Percentiles rank a stretch among this genome's conserved stretches.
Evolutionary conservation across 2,888 invertebrate species (phyloP).

Genomic region (Trachelus troglodyta): DNA sequence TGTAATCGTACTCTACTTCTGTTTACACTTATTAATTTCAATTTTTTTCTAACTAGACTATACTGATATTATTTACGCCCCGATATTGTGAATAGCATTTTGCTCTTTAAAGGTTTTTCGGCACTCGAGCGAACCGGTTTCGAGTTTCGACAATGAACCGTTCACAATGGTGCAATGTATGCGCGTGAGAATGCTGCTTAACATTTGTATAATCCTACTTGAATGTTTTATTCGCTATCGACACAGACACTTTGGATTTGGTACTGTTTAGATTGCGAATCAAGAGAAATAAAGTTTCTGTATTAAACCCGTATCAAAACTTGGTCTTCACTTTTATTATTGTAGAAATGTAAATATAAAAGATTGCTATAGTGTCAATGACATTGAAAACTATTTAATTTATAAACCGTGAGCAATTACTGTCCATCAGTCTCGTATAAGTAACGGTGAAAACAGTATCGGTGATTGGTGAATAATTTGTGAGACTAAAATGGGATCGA

Average conservation of each 20-base stretch:
- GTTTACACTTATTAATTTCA: background rate
- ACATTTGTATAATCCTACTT: background rate
- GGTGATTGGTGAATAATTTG: background rate
- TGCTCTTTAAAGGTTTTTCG: background rate
- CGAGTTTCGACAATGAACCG: background rate
- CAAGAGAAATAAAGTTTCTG: background rate
- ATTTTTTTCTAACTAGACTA: background rate
- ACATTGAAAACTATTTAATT: background rate
- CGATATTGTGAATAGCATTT: background rate
- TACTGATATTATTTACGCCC: background rate
- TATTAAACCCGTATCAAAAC: background rate
- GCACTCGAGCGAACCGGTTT: background rate
- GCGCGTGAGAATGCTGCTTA: background rate
- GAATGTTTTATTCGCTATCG: background rate
- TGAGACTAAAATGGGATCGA: background rate
- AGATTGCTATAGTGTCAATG: background rate
- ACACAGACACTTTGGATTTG: background rate
- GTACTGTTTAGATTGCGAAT: background rate
- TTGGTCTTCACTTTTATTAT: background rate
- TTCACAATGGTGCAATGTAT: background rate
- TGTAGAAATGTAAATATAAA: background rate
- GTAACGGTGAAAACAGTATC: background rate
- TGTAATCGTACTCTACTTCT: background rate
- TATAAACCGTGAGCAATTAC: background rate
- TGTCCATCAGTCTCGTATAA: background rate